phyloP scores from a whole-genome alignment of 2,113 vertebrate genomes.

The Hippocampus abdominalis region DNA sequence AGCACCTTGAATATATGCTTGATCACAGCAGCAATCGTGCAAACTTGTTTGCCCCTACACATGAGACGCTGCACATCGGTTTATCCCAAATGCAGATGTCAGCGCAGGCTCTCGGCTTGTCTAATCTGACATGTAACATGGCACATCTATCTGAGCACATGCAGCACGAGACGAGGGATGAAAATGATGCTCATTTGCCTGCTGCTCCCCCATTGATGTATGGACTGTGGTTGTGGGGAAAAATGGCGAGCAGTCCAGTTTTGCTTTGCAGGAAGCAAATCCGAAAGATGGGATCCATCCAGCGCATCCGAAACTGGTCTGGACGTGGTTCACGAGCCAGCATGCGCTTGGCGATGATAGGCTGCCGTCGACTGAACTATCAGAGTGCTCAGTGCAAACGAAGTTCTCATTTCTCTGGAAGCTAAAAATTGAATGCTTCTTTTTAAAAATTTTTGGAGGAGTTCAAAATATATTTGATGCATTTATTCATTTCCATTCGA shows the following conservation, averaged over 20 bases:
- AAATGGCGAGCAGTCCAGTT: neutral
- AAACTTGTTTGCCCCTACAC: neutral
- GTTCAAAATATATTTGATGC: too few species aligned
- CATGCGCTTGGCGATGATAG: neutral
- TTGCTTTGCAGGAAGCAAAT: neutral
- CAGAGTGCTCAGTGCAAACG: constrained; percentile 1
- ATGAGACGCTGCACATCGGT: constrained; percentile 30
- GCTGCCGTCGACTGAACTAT: neutral
- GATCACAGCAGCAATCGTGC: constrained; percentile 30
- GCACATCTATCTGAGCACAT: constrained; percentile 75
- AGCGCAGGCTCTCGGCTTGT: constrained; percentile 79
- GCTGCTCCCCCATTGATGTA: neutral
- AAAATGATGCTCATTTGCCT: constrained; percentile 23
- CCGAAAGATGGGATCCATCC: neutral
- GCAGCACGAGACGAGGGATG: constrained; percentile 32
- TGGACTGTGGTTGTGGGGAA: constrained; percentile 23
- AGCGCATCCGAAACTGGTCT: constrained; percentile 8
- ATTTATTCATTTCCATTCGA: too few species aligned
- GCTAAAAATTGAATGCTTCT: too few species aligned
- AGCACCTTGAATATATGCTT: constrained; percentile 15
- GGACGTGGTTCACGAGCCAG: neutral
- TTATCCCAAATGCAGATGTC: constrained; percentile 77
- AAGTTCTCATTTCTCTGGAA: neutral
- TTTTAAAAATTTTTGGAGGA: too few species aligned
- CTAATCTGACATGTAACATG: constrained; percentile 81